These are phyloP conservation scores for Montifringilla adamsi DNA, from an alignment of 2,113 vertebrate species.

Conservation along the genomic window DNA sequence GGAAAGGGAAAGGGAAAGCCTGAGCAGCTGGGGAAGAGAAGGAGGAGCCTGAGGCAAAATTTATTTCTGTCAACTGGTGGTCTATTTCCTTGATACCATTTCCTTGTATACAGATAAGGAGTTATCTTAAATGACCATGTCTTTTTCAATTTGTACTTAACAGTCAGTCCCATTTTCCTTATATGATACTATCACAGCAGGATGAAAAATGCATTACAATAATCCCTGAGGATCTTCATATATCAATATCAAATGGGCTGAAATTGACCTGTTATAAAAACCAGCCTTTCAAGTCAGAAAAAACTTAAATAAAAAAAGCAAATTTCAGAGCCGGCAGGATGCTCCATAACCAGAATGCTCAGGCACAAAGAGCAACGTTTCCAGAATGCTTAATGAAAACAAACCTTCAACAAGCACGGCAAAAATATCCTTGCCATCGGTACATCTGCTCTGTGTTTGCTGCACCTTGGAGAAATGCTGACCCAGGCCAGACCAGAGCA, in stretches of 20 bases:
- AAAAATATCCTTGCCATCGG: not conserved
- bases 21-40: constrained; percentile 32
- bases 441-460: not conserved
- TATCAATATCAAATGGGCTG: constrained; percentile 84
- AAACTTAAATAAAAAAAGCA: constrained; percentile 66
- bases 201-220: constrained; percentile 84
- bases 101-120: constrained; percentile 91
- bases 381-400: constrained; percentile 39
- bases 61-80: constrained; percentile 86
- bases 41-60: constrained; percentile 81
- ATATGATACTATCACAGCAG: constrained; percentile 77
- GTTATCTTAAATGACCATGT: constrained; percentile 97
- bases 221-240: constrained; percentile 81
- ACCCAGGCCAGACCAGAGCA: fast-evolving
- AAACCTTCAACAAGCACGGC: not conserved
- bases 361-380: not conserved
- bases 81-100: constrained; percentile 84
- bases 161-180: constrained; percentile 82
- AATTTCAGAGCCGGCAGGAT: constrained; percentile 37
- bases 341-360: not conserved
- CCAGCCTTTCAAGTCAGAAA: constrained; percentile 67
- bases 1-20: not conserved
- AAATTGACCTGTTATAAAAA: constrained; percentile 81
- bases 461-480: not conserved
- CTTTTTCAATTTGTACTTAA: constrained; percentile 93